phyloP scores from a whole-genome alignment of 2,113 vertebrate genomes.

The Pogonocichla stellata region DNA sequence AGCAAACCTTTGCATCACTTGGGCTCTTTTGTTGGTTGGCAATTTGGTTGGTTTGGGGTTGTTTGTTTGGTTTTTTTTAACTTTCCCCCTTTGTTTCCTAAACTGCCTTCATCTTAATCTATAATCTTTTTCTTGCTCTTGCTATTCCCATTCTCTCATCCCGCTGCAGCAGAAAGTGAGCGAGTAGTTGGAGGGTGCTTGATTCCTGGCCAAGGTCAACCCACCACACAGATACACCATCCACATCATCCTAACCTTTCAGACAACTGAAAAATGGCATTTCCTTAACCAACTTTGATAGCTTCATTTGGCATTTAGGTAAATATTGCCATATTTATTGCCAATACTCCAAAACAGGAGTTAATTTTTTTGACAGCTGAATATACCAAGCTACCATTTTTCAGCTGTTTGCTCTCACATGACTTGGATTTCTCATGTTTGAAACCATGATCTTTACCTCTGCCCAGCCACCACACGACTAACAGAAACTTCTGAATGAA shows the following conservation, averaged over 20 bases:
- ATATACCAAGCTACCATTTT: background rate
- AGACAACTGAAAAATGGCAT: background rate
- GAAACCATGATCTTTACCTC: background rate
- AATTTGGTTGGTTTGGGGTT: background rate
- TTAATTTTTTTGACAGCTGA: background rate
- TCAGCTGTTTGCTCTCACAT: background rate
- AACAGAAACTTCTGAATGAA: background rate
- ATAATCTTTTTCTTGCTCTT: background rate
- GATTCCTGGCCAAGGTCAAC: background rate
- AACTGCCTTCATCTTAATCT: background rate
- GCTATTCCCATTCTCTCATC: background rate
- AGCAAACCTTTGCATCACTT: background rate
- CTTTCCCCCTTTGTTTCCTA: background rate
- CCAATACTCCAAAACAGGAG: background rate
- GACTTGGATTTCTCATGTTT: background rate
- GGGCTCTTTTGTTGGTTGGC: background rate
- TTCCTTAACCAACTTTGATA: background rate
- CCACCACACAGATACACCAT: background rate
- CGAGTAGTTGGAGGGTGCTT: accelerated
- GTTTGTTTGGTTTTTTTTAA: no score
- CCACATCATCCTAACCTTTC: background rate
- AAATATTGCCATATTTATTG: background rate
- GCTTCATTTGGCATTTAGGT: background rate
- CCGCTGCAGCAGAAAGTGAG: background rate
- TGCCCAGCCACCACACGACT: background rate